Base-by-base conservation (phyloP, 2,888 invertebrate species). In the Andrena bicolor region DNA sequence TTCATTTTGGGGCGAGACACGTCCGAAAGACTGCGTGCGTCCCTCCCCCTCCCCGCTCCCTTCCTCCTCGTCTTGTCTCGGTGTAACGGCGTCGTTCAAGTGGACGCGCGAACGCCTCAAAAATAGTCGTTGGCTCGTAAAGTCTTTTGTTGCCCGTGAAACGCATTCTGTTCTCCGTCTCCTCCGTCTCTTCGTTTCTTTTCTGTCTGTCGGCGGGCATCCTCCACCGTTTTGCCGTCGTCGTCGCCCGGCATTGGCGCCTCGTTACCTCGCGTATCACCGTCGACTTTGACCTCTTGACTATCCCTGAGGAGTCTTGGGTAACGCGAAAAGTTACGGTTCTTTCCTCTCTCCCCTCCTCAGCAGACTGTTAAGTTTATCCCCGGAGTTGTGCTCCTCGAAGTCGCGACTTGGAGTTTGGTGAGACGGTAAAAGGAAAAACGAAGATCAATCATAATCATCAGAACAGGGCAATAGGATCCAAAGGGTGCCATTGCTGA, bases 91-190 rank as follows among this genome's bases (percentile, higher is more conserved):
- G 82, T 64, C 84, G 75, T 78, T 82, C 86, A 75, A 82, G 84
- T 32, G 72, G 81, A 73, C 84, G 85, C 73, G 82, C 80, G 85
- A 83, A 75, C 81, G 87, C 76, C 86, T 83, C 89, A 87, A 90
- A 90, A 90, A 90, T 90, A 90, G 86, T 90, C 86, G 88, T 81
- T 69, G 85, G 80, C 86, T 89, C 89, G 86, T 89, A 88, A 89
- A 90, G 85, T 87, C 83, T 85, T 90, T 82, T 84, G 82, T 85
- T 82, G 83, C 73, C 79, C 73, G 84, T 81, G 84, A 85, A 84
- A 82, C 82, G 78, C 84, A 79, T 81, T 83, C 76, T 83, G 83
- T 82, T 61, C 82, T 66, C 73, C 77, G 68, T 61, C 64, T 66
- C 75, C 41, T 61, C 26, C 69, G 65, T 75, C 68, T 76, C 66